These are phyloP conservation scores for Micrasema minimum DNA, from an alignment of 1,140 invertebrate genomes.

Conservation along the genomic window DNA sequence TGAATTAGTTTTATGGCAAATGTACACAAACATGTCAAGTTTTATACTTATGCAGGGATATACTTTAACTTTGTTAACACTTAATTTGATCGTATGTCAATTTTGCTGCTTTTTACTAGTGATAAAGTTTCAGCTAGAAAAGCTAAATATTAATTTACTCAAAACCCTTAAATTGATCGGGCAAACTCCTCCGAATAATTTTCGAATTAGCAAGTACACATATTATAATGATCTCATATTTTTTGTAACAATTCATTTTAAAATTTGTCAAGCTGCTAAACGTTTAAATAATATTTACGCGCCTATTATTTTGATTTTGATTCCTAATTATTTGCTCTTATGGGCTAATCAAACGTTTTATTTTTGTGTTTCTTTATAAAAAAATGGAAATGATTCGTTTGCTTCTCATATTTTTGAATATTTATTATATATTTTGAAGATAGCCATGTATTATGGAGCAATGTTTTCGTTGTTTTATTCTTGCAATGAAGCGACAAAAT, in stretches of 20 bases:
- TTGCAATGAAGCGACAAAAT: neutral
- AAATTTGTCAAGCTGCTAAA: slow-evolving; percentile 3
- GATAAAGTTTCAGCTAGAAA: neutral
- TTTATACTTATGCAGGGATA: neutral
- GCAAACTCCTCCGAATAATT: neutral
- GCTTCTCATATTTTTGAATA: neutral
- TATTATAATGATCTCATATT: neutral
- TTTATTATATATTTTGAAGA: neutral
- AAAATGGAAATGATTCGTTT: neutral
- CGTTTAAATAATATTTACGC: neutral
- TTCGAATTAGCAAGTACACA: neutral
- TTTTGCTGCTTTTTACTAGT: neutral
- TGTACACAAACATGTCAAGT: neutral
- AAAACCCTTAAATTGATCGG: neutral
- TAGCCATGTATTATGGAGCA: neutral
- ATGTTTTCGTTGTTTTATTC: neutral
- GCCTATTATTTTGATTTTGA: neutral
- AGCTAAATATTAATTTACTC: neutral
- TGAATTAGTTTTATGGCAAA: neutral
- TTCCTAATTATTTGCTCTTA: neutral
- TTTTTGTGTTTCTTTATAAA: too few relatives aligned
- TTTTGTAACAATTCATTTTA: slow-evolving; percentile 1
- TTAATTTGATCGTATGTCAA: neutral
- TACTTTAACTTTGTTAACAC: neutral
- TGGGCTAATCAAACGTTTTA: neutral